phyloP scores from a whole-genome alignment of 2,113 vertebrate genomes.

The Thamnophis sirtalis region DNA sequence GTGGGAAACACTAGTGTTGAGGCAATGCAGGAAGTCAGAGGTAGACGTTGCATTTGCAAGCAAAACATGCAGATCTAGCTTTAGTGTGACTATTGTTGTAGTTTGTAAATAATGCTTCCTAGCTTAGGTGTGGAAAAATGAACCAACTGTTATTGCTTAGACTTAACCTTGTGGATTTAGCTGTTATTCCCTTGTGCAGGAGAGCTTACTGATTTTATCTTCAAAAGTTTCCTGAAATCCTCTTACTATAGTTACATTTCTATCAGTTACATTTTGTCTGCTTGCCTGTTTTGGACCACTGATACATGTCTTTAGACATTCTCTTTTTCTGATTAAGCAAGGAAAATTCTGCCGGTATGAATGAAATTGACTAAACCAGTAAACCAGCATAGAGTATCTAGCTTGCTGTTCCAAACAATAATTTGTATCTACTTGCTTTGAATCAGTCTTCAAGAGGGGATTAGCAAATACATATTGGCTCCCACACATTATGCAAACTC shows the following conservation, averaged over 20 bases:
- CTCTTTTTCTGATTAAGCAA: neutral
- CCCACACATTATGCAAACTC: too few relatives aligned
- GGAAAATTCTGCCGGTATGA: neutral
- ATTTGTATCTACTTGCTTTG: neutral
- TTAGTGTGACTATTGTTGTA: neutral
- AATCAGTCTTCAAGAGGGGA: neutral
- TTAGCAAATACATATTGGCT: neutral
- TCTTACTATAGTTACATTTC: neutral
- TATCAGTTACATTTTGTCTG: neutral
- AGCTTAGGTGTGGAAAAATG: neutral
- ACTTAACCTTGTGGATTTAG: neutral
- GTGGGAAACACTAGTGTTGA: neutral
- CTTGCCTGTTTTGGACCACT: neutral
- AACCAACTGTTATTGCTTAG: neutral
- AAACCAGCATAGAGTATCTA: neutral
- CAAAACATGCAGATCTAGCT: neutral
- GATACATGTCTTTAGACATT: neutral
- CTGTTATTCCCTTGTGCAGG: neutral
- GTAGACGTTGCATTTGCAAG: neutral
- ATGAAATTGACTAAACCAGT: neutral
- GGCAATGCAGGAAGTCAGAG: neutral
- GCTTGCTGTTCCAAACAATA: neutral
- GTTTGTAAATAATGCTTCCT: neutral
- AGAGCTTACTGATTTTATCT: neutral
- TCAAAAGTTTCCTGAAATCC: neutral